These are phyloP conservation scores for Bombus vancouverensis DNA, from an alignment of 1,140 invertebrate genomes.

Conservation along the genomic window DNA sequence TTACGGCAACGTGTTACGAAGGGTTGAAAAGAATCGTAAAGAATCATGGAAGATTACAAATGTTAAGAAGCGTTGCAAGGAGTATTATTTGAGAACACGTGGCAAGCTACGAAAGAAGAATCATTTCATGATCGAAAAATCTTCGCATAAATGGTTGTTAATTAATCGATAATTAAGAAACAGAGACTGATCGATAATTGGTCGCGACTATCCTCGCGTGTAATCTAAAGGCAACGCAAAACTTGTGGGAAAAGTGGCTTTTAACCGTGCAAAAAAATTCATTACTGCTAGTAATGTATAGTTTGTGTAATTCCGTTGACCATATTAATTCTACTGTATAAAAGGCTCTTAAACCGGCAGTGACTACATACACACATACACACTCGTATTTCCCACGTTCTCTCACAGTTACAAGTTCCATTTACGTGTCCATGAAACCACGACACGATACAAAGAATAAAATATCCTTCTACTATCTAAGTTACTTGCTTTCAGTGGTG, in stretches of 20 bases:
- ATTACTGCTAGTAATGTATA: not conserved
- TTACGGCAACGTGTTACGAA: not conserved
- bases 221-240: too few species aligned
- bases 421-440: not conserved
- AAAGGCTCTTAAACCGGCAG: not conserved
- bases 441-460: not conserved
- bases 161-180: not conserved
- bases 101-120: too few species aligned
- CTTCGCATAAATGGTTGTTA: not conserved
- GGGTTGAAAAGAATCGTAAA: not conserved
- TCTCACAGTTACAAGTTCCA: not conserved
- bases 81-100: not conserved
- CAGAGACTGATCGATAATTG: not conserved
- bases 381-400: not conserved
- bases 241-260: too few species aligned
- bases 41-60: not conserved
- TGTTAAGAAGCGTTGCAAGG: not conserved
- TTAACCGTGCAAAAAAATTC: not conserved
- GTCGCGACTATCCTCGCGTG: too few species aligned
- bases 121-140: not conserved
- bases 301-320: not conserved
- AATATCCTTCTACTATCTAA: not conserved
- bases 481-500: not conserved
- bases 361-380: not conserved
- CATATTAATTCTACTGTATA: not conserved